Conservation (phyloP, 2,888 invertebrate species). For the Dicyrtomina minuta region DNA sequence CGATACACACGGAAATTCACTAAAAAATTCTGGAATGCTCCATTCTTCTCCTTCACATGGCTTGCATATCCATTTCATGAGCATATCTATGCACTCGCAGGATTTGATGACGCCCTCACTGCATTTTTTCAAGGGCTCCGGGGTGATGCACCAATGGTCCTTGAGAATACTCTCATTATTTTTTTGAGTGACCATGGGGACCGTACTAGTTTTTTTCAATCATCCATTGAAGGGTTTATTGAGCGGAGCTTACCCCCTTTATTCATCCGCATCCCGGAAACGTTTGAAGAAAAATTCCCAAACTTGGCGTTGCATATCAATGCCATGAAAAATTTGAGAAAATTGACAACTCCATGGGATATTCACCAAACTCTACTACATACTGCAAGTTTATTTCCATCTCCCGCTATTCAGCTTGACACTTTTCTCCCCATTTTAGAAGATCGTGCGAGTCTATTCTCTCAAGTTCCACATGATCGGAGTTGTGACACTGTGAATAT, state of each 20-base stretch:
- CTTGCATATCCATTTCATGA: conserved; percentile 75
- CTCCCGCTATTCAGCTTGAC: background rate
- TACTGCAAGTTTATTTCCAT: background rate
- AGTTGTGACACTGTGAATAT: conserved; percentile 11
- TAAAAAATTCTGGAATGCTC: conserved; percentile 63
- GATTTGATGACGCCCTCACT: conserved; percentile 66
- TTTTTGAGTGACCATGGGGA: no score
- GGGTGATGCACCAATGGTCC: conserved; percentile 59
- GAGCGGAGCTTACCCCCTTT: conserved; percentile 70
- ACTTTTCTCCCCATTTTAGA: background rate
- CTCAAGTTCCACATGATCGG: background rate
- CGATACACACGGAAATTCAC: conserved; percentile 70
- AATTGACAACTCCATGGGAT: conserved; percentile 74
- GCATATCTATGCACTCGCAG: conserved; percentile 66
- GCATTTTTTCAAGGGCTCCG: conserved; percentile 62
- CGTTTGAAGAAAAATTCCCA: conserved; percentile 63
- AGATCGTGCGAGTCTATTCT: conserved; percentile 25
- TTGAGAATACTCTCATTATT: conserved; percentile 68
- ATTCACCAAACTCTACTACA: conserved; percentile 64
- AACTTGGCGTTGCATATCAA: conserved; percentile 59
- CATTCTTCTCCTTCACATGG: conserved; percentile 77
- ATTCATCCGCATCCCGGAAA: conserved; percentile 67
- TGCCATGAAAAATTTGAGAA: conserved; percentile 64
- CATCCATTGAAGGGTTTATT: conserved; percentile 72
- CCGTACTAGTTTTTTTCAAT: conserved; percentile 70